Conservation (phyloP, 2,113 vertebrate species). For the Sardina pilchardus region DNA sequence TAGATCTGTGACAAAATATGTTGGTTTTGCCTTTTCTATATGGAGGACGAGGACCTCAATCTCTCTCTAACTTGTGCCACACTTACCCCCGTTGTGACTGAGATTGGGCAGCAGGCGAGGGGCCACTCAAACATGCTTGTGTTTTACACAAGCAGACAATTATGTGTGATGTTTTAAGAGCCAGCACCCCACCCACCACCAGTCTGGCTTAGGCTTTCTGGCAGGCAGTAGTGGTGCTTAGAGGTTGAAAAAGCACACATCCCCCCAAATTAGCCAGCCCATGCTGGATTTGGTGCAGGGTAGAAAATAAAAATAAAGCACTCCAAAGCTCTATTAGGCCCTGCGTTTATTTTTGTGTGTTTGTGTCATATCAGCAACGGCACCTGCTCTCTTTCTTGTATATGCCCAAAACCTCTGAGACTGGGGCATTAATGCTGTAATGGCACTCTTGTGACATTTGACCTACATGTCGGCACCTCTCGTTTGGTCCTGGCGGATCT, state of each 20-base stretch:
- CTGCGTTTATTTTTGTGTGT: neutral
- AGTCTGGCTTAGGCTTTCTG: neutral
- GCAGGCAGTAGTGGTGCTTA: neutral
- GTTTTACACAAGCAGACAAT: conserved; percentile 33
- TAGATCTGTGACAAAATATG: too few relatives aligned
- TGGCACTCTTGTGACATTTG: neutral
- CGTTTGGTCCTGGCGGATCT: neutral
- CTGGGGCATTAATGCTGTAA: neutral
- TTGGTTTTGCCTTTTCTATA: too few relatives aligned
- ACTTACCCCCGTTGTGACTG: neutral
- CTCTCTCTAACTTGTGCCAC: neutral
- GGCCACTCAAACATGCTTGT: conserved; percentile 13
- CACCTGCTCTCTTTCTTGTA: neutral
- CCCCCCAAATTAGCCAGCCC: conserved; percentile 14
- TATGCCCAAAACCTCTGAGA: neutral
- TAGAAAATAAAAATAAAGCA: neutral
- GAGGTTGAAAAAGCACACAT: conserved; percentile 24
- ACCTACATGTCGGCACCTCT: neutral
- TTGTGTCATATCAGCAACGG: neutral
- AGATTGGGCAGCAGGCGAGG: neutral
- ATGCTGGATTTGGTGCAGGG: neutral
- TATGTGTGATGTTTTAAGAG: conserved; percentile 33
- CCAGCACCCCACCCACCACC: conserved; percentile 36
- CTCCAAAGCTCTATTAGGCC: neutral
- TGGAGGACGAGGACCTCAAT: neutral